phyloP scores from a whole-genome alignment of 2,888 invertebrate genomes.

The Drosophila helvetica region DNA sequence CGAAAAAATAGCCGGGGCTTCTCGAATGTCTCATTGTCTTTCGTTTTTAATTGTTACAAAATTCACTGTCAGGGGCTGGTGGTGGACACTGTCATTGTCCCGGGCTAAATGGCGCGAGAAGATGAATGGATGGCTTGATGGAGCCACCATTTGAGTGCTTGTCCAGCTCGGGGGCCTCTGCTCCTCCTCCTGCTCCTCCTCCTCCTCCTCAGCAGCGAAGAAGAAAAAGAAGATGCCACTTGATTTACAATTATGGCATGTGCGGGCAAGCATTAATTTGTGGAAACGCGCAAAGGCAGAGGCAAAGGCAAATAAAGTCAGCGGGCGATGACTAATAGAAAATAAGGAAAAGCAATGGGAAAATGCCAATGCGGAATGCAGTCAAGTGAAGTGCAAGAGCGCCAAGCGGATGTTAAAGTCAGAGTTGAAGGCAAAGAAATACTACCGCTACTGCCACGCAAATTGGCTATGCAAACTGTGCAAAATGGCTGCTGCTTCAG shows the following conservation, averaged over 20 bases:
- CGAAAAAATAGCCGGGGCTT: not conserved
- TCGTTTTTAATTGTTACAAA: conserved; percentile 56
- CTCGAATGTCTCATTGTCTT: conserved; percentile 20
- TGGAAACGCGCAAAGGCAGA: conserved; percentile 44
- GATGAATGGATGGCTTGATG: conserved; percentile 15
- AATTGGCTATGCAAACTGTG: conserved; percentile 72
- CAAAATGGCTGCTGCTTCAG: conserved; percentile 67
- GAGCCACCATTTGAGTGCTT: conserved; percentile 42
- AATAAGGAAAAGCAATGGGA: conserved; percentile 8
- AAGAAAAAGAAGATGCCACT: conserved; percentile 26
- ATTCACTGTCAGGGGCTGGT: conserved; percentile 38
- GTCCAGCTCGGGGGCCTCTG: conserved; percentile 5
- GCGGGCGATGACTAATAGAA: conserved; percentile 29
- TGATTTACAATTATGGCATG: conserved; percentile 58
- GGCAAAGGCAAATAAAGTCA: conserved; percentile 54
- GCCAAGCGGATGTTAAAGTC: conserved; percentile 26
- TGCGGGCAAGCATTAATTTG: conserved; percentile 59
- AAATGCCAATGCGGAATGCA: conserved; percentile 45
- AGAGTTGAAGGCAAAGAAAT: conserved; percentile 54
- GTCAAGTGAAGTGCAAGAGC: conserved; percentile 69
- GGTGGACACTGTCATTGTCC: conserved; percentile 54
- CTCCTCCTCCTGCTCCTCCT: no score
- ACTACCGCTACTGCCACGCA: conserved; percentile 52
- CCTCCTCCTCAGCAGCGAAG: no score
- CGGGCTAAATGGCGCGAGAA: conserved; percentile 26